Evolutionary conservation across 2,888 invertebrate genomes (phyloP).

Genomic region (Diplolepis rosae): DNA sequence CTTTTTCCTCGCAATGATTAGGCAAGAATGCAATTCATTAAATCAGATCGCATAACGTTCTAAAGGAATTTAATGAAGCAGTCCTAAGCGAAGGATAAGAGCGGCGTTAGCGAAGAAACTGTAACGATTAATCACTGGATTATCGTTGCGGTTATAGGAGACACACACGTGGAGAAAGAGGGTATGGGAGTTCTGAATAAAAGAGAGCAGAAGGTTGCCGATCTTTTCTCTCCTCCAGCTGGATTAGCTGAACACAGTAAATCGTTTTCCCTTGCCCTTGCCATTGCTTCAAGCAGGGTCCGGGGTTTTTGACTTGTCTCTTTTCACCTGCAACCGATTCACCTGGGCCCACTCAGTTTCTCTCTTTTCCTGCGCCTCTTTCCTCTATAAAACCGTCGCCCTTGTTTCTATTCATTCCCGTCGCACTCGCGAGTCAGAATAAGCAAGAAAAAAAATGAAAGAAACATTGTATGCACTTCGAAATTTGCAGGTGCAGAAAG

Average conservation of each 20-base stretch:
- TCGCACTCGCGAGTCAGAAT: not conserved
- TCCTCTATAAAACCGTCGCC: slow-evolving; percentile 1
- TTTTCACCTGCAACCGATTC: slow-evolving; percentile 13
- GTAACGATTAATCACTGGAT: slow-evolving; percentile 22
- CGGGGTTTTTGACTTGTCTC: slow-evolving; percentile 13
- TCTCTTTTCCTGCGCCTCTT: not conserved
- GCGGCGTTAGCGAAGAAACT: slow-evolving; percentile 14
- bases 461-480: not conserved
- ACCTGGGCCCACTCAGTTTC: slow-evolving; percentile 10
- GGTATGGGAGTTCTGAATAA: slow-evolving; percentile 15
- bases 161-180: slow-evolving; percentile 14
- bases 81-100: not conserved
- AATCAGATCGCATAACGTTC: not conserved
- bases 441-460: not conserved
- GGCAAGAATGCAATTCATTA: slow-evolving; percentile 8
- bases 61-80: slow-evolving; percentile 7
- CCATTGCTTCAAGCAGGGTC: slow-evolving; percentile 10
- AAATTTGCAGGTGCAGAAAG: slow-evolving; percentile 8
- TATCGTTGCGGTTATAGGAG: slow-evolving; percentile 13
- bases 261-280: not conserved
- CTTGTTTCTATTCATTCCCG: slow-evolving; percentile 1
- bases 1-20: not conserved
- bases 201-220: slow-evolving; percentile 17
- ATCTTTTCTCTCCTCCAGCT: slow-evolving; percentile 27
- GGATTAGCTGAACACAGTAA: slow-evolving; percentile 9